Percentiles rank a stretch among this genome's conserved stretches.
These are phyloP conservation scores for Polylopha cassiicola DNA, from an alignment of 2,888 invertebrate genomes.

Conservation along the genomic window DNA sequence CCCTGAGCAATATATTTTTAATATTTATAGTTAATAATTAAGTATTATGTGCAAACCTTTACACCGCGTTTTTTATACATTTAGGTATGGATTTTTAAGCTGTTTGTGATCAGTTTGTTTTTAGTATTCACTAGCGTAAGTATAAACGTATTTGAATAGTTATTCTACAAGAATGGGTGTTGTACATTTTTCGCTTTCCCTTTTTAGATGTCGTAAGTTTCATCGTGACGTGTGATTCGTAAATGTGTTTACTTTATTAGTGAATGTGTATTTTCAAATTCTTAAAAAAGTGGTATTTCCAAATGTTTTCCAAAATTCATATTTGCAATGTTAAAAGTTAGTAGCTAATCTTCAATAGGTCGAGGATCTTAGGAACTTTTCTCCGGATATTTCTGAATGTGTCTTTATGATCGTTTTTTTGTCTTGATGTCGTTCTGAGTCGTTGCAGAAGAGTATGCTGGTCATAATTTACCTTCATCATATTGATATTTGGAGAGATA, in stretches of 20 bases:
- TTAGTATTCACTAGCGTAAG: conserved; percentile 47
- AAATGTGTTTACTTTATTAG: conserved; percentile 55
- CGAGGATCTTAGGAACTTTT: conserved; percentile 28
- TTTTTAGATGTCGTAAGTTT: conserved; percentile 64
- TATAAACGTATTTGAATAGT: conserved; percentile 34
- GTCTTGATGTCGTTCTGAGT: conserved; percentile 23
- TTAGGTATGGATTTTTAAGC: conserved; percentile 61
- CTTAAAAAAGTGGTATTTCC: conserved; percentile 44
- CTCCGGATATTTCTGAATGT: conserved; percentile 34
- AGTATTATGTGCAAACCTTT: conserved; percentile 61
- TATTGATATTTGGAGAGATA: conserved; percentile 45
- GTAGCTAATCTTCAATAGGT: conserved; percentile 31
- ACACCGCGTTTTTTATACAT: conserved; percentile 65
- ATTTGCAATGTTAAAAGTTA: conserved; percentile 28
- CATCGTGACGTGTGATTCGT: conserved; percentile 54
- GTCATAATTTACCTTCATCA: conserved; percentile 38
- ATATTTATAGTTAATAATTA: conserved; percentile 57
- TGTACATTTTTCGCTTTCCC: conserved; percentile 59
- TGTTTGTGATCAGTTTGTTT: conserved; percentile 63
- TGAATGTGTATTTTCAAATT: conserved; percentile 60
- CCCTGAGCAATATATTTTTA: conserved; percentile 75
- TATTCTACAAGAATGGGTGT: conserved; percentile 51
- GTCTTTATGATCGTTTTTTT: conserved; percentile 29
- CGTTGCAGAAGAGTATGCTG: conserved; percentile 34
- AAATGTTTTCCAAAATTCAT: conserved; percentile 29